These are phyloP conservation scores for Eucidaris tribuloides DNA, from an alignment of 35 echinoderm and acorn worm species.

Conservation along the genomic window DNA sequence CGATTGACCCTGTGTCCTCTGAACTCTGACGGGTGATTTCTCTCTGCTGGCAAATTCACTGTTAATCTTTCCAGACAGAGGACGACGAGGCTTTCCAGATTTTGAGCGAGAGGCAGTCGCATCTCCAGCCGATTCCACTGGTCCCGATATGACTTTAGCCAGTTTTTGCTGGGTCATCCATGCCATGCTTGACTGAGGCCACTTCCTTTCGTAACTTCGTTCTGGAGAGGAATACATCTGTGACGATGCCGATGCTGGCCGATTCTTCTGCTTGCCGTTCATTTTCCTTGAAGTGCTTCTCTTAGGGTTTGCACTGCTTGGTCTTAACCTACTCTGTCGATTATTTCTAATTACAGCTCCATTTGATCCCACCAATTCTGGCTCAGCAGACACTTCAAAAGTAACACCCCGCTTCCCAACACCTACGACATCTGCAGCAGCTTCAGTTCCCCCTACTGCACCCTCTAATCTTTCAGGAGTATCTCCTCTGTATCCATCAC, in stretches of 20 bases:
- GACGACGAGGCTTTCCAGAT: constrained; percentile 39
- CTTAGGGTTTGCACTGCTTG: constrained; percentile 21
- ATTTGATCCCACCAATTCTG: too few species aligned
- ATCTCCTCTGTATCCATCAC: too few species aligned
- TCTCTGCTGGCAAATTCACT: not conserved
- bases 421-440: too few species aligned
- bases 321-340: too few species aligned
- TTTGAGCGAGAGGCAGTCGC: constrained; percentile 37
- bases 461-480: too few species aligned
- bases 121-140: not conserved
- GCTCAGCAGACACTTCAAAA: too few species aligned
- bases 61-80: constrained; percentile 6
- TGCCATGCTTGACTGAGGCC: constrained; percentile 16
- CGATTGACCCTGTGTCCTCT: not conserved
- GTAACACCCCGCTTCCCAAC: too few species aligned
- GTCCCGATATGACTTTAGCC: not conserved
- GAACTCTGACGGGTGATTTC: not conserved
- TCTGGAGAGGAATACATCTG: constrained; percentile 17
- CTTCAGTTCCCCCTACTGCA: too few species aligned
- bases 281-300: not conserved
- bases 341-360: too few species aligned
- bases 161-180: constrained; percentile 25
- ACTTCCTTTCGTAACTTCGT: constrained; percentile 15
- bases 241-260: not conserved
- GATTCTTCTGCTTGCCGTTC: not conserved